phyloP scores from a whole-genome alignment of 2,888 invertebrate genomes.

The Trachelus stipa region DNA sequence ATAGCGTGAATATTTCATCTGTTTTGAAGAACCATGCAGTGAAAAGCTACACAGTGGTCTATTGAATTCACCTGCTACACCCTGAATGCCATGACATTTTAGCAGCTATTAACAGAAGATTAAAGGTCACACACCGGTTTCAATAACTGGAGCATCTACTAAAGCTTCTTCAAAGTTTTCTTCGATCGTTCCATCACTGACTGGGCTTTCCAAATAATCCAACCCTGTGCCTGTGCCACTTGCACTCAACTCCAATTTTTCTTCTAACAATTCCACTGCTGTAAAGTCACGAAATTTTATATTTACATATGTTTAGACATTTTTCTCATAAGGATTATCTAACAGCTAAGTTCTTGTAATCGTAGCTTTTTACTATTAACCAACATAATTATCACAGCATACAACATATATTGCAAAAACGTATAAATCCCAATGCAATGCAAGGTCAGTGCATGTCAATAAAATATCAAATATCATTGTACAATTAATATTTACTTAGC shows the following conservation, averaged over 20 bases:
- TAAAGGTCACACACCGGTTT: slow-evolving; percentile 60
- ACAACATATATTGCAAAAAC: background rate
- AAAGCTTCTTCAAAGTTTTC: slow-evolving; percentile 92
- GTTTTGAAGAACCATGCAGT: background rate
- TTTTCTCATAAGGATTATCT: background rate
- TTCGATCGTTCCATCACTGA: slow-evolving; percentile 88
- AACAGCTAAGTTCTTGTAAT: background rate
- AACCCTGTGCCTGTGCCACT: slow-evolving; percentile 58
- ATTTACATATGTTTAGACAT: background rate
- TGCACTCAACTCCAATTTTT: slow-evolving; percentile 61
- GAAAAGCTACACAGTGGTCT: slow-evolving; percentile 43
- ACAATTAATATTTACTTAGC: background rate
- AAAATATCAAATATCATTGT: background rate
- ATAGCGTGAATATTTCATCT: background rate
- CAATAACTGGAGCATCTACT: slow-evolving; percentile 73
- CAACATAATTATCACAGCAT: background rate
- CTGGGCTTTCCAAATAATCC: slow-evolving; percentile 75
- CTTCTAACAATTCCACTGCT: slow-evolving; percentile 61
- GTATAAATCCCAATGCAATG: background rate
- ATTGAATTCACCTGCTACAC: slow-evolving; percentile 47
- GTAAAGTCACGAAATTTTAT: slow-evolving; percentile 20
- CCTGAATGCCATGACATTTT: slow-evolving; percentile 49
- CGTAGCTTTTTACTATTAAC: background rate
- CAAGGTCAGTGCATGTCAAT: background rate
- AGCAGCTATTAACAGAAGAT: slow-evolving; percentile 42